These are phyloP conservation scores for Hypomecis punctinalis DNA, from an alignment of 2,888 invertebrate species.

Conservation along the genomic window DNA sequence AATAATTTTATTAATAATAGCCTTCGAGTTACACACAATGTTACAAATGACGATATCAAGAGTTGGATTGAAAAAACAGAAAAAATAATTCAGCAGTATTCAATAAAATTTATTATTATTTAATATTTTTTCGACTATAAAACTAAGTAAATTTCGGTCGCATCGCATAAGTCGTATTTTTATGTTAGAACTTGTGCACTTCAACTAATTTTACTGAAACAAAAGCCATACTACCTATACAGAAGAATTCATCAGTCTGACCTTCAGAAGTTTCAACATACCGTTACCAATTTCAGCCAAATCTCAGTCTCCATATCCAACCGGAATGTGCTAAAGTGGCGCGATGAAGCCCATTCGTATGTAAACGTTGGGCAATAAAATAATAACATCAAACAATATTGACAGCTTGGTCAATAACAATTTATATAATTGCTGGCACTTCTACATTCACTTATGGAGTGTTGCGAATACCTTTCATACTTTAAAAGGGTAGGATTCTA, in stretches of 20 bases:
- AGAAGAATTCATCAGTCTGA: background rate
- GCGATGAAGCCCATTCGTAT: slow-evolving; percentile 16
- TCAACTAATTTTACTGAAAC: too few species aligned
- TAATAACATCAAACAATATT: slow-evolving; percentile 29
- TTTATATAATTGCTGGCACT: slow-evolving; percentile 27
- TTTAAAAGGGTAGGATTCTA: background rate
- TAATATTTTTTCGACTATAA: too few species aligned
- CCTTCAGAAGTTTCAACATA: slow-evolving; percentile 2
- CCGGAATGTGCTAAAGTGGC: slow-evolving; percentile 20
- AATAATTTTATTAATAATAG: too few species aligned
- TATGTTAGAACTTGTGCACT: too few species aligned
- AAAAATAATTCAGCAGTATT: too few species aligned
- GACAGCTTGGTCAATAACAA: slow-evolving; percentile 32
- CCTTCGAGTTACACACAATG: too few species aligned
- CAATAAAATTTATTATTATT: too few species aligned
- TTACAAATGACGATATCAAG: too few species aligned
- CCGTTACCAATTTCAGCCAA: slow-evolving; percentile 13
- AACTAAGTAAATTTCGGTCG: too few species aligned
- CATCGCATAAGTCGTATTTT: too few species aligned
- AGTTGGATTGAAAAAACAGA: too few species aligned
- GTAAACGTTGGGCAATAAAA: slow-evolving; percentile 29
- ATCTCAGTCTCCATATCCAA: slow-evolving; percentile 7
- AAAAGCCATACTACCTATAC: background rate
- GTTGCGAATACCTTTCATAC: slow-evolving; percentile 4
- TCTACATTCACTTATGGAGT: slow-evolving; percentile 21